Conservation (phyloP, 1,140 invertebrate genomes). For the Cotesia vestalis region DNA sequence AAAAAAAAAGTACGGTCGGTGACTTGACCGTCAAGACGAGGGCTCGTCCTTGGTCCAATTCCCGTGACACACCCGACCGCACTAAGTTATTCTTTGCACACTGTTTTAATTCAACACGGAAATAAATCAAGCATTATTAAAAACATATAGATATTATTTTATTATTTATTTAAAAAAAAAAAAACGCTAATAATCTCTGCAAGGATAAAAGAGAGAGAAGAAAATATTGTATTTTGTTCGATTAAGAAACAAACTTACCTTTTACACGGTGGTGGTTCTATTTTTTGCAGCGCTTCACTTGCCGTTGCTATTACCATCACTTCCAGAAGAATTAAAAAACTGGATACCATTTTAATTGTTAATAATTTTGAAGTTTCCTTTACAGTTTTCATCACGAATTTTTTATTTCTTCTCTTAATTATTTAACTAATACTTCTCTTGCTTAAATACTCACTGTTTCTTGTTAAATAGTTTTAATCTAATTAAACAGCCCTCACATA, state of each 20-base stretch:
- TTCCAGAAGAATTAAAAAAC: slow-evolving; percentile 41
- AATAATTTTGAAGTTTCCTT: slow-evolving; percentile 14
- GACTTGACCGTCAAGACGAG: slow-evolving; percentile 21
- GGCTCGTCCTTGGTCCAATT: slow-evolving; percentile 36
- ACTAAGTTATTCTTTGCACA: slow-evolving; percentile 29
- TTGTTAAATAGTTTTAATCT: neutral
- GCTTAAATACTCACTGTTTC: neutral
- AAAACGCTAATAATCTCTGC: neutral
- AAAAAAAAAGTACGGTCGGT: slow-evolving; percentile 18
- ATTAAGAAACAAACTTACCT: slow-evolving; percentile 53
- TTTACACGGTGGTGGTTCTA: slow-evolving; percentile 50
- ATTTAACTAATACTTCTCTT: slow-evolving; percentile 20
- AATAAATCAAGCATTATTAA: slow-evolving; percentile 14
- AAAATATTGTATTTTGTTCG: neutral
- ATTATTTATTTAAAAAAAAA: no score
- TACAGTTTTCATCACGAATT: neutral
- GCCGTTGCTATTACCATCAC: slow-evolving; percentile 32
- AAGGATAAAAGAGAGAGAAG: neutral
- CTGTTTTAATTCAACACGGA: slow-evolving; percentile 31
- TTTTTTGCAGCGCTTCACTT: slow-evolving; percentile 1
- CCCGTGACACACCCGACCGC: slow-evolving; percentile 31
- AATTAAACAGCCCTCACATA: neutral
- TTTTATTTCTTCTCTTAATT: neutral
- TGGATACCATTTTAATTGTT: neutral
- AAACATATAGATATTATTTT: neutral